Base-by-base conservation (phyloP, 2,113 vertebrate species). In the Drymodes brunneopygia region DNA sequence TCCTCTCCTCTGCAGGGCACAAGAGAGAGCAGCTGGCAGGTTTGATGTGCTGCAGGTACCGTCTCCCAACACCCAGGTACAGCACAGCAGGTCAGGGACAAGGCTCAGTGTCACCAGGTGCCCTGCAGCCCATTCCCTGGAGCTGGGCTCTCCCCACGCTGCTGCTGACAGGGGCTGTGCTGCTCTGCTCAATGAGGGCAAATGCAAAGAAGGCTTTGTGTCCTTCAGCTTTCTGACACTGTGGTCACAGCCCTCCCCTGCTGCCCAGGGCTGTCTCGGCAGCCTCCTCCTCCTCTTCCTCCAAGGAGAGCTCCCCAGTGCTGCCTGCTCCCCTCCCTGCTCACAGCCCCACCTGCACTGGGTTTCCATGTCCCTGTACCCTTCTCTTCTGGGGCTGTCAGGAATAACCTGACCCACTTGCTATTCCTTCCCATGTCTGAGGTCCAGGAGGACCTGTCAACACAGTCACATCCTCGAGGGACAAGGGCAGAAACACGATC, bases 311-410 rank as follows among this genome's bases (percentile, higher is more conserved):
- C 18, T 40, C 17, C 54, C 66, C 4, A 0, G 13, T 8, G 2
- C 31, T 35, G 67, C 71, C 40, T 1, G 3, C 11, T 60, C n/a
- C 42, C 45, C 42, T 57, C 45, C 31, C 66, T 33, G 48, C 53
- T n/a, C 38, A 42, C 8, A 3, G 12, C 86, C 38, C 80, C 22
- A 2, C 22, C 21, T 25, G 53, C 7, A 12, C 18, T 0, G 0
- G 2, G 0, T 19, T n/a, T 14, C 45, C 16, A 12, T 36, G 31
- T 21, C 56, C 57, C 79, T 36, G 54, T 9, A 29, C 51, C 22
- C 19, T 10, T 38, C 42, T 83, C 27, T 65, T 81, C 62, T 9
- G 64, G 29, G 22, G 36, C 31, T 66, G 25, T 15, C 31, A 15
- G 3, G 15, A 65, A 47, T 31, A 67, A 57, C 40, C 45, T 45